Evolutionary conservation across 2,113 vertebrate genomes (phyloP).

Genomic region (Mobula hypostoma): DNA sequence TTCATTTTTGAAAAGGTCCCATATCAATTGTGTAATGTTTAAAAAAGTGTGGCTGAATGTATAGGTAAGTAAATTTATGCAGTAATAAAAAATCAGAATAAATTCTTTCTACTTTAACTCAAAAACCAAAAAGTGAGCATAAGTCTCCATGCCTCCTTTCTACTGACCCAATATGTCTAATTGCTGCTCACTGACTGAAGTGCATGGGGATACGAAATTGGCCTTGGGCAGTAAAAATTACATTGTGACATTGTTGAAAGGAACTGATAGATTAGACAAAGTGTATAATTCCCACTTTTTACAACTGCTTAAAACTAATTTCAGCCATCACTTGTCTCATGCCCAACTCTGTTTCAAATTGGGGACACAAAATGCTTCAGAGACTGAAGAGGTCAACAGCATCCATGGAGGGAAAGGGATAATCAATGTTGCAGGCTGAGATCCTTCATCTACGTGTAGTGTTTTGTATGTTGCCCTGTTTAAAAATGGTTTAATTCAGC

Average conservation of each 20-base stretch:
- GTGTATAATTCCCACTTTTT: neutral
- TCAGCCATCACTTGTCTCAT: neutral
- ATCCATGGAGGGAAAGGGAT: too few relatives aligned
- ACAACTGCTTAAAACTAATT: neutral
- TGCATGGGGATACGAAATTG: neutral
- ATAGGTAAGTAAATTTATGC: neutral
- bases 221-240: neutral
- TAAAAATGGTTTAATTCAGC: neutral
- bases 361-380: too few relatives aligned
- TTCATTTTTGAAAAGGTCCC: too few relatives aligned
- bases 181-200: neutral
- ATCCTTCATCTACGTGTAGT: too few relatives aligned
- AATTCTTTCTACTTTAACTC: neutral
- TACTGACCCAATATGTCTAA: neutral
- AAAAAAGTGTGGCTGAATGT: neutral
- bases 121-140: neutral
- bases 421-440: too few relatives aligned
- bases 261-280: neutral
- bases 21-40: too few relatives aligned
- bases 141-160: neutral
- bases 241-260: neutral
- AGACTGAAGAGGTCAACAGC: too few relatives aligned
- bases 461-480: neutral
- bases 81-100: neutral
- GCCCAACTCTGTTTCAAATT: neutral